phyloP scores from a whole-genome alignment of 1,140 invertebrate species.

The Pogonus chalceus region DNA sequence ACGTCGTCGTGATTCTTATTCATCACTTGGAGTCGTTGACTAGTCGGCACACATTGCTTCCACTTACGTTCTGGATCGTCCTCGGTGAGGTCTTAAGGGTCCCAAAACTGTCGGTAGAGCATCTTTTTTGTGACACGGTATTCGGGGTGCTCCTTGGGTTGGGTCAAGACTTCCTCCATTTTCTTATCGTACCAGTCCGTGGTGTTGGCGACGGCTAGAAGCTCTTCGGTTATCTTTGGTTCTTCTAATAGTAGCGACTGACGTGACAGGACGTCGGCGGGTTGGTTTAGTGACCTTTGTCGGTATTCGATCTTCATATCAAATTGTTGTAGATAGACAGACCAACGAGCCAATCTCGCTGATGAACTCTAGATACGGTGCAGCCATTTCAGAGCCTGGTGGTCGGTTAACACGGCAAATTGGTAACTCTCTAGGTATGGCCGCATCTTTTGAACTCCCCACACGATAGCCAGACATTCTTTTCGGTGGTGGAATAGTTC shows the following conservation, averaged over 20 bases:
- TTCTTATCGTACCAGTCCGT: conserved; percentile 9
- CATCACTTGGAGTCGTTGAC: conserved; percentile 13
- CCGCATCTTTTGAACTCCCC: conserved; percentile 26
- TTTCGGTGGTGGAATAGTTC: conserved; percentile 33
- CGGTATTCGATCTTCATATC: conserved; percentile 19
- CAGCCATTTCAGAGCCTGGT: conserved; percentile 26
- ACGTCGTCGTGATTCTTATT: conserved; percentile 21
- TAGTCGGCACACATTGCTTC: conserved; percentile 17
- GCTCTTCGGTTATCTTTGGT: too few species aligned
- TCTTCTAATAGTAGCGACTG: conserved; percentile 5
- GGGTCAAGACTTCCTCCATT: not conserved
- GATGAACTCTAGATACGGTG: conserved; percentile 15
- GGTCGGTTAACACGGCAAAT: conserved; percentile 35
- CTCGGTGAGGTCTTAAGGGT: conserved; percentile 11
- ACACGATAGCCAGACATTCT: conserved; percentile 35
- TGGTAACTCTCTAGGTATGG: conserved; percentile 30
- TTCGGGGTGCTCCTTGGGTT: conserved; percentile 14
- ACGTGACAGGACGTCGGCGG: conserved; percentile 19
- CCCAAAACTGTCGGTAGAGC: conserved; percentile 20
- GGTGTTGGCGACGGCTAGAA: too few species aligned
- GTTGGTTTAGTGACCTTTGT: conserved; percentile 20
- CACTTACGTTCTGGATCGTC: conserved; percentile 3
- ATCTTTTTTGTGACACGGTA: conserved; percentile 21
- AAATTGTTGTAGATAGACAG: conserved; percentile 31
- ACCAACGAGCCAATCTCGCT: conserved; percentile 20